These are phyloP conservation scores for Pseudanteris insignis DNA, from an alignment of 2,888 invertebrate species.

Conservation along the genomic window DNA sequence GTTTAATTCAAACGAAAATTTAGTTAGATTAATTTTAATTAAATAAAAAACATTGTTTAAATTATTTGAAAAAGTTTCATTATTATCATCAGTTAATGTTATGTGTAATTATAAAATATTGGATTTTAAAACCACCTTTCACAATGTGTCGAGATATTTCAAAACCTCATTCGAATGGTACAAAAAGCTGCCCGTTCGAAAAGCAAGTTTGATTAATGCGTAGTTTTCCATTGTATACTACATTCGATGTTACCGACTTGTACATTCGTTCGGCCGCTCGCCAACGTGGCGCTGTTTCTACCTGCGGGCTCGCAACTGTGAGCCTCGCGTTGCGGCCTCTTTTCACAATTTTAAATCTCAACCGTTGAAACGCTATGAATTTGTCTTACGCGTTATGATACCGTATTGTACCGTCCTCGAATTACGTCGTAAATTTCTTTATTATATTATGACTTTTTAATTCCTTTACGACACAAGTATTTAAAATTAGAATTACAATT, in stretches of 20 bases:
- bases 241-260: slow-evolving; percentile 25
- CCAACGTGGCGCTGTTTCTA: slow-evolving; percentile 36
- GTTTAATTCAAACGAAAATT: too few relatives aligned
- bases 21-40: too few relatives aligned
- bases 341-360: slow-evolving; percentile 30
- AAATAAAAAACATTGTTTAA: too few relatives aligned
- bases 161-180: too few relatives aligned
- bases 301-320: slow-evolving; percentile 20
- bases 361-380: slow-evolving; percentile 22
- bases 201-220: background rate
- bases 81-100: too few relatives aligned
- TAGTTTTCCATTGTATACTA: slow-evolving; percentile 6
- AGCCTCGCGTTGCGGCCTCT: slow-evolving; percentile 12
- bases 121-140: too few relatives aligned
- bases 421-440: slow-evolving; percentile 14
- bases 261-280: slow-evolving; percentile 14
- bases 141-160: too few relatives aligned
- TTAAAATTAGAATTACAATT: too few relatives aligned
- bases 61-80: too few relatives aligned
- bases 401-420: slow-evolving; percentile 16
- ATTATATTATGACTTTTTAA: too few relatives aligned
- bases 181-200: background rate
- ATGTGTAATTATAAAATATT: too few relatives aligned
- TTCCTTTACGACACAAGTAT: too few relatives aligned
- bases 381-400: slow-evolving; percentile 11